Conservation (phyloP, 35 echinoderm and acorn worm genomes). For the Hemicentrotus pulcherrimus region DNA sequence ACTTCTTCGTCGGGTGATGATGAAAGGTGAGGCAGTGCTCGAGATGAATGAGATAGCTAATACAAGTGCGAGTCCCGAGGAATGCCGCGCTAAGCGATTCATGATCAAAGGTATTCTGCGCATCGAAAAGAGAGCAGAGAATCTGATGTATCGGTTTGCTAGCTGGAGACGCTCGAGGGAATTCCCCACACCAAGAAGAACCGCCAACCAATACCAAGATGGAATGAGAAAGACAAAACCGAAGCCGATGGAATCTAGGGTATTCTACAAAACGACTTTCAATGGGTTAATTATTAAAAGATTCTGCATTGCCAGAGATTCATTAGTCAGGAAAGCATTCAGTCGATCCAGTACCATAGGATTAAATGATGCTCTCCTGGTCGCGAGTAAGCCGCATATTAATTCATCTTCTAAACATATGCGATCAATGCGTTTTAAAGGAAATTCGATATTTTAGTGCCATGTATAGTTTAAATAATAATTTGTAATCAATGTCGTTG, state of each 20-base stretch:
- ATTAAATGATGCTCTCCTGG: background rate
- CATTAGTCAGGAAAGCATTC: constrained; percentile 21
- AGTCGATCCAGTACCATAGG: background rate
- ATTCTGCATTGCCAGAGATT: constrained; percentile 19
- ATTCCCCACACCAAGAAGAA: background rate
- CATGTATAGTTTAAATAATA: no score
- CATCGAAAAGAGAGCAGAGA: constrained; percentile 26
- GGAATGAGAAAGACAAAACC: background rate
- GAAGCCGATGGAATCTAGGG: background rate
- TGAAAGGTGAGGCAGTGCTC: background rate
- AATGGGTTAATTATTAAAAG: background rate
- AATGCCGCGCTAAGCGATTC: constrained; percentile 30
- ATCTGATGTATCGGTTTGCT: background rate
- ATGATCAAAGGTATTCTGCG: background rate
- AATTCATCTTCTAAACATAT: background rate
- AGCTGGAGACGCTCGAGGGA: background rate
- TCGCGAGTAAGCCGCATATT: background rate
- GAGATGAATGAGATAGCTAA: background rate
- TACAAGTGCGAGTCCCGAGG: constrained; percentile 1
- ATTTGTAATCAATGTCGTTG: no score
- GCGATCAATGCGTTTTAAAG: background rate
- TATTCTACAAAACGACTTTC: background rate
- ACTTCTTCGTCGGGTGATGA: constrained; percentile 15
- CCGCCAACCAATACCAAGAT: background rate
- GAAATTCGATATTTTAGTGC: background rate